phyloP scores from a whole-genome alignment of 2,888 invertebrate species.

The Polyploca ridens region DNA sequence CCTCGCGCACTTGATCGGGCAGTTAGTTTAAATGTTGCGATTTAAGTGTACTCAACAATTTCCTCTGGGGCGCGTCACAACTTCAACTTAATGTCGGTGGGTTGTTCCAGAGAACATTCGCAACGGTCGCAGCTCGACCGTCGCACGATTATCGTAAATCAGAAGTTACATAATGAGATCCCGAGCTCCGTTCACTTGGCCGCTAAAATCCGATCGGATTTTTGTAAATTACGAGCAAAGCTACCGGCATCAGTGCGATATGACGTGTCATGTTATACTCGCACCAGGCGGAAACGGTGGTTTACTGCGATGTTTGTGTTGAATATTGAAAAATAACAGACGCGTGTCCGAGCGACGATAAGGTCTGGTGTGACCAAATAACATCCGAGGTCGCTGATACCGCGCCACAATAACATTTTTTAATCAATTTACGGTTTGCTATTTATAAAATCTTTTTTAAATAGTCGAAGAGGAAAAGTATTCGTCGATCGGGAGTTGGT shows the following conservation, averaged over 20 bases:
- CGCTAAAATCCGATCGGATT: background rate
- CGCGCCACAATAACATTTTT: too few species aligned
- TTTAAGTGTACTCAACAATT: background rate
- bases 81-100: background rate
- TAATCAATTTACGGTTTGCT: too few species aligned
- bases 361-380: background rate
- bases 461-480: too few species aligned
- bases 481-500: background rate
- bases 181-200: background rate
- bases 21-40: background rate
- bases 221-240: background rate
- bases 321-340: slow-evolving; percentile 7
- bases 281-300: background rate
- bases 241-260: background rate
- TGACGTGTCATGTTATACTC: background rate
- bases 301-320: slow-evolving; percentile 7
- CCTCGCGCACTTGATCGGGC: background rate
- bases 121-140: background rate
- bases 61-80: background rate
- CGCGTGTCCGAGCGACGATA: background rate
- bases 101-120: background rate
- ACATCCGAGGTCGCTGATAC: background rate
- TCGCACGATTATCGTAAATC: background rate
- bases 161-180: slow-evolving; percentile 2
- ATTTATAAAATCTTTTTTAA: too few species aligned